A percentile compares a stretch with the other conserved stretches of the same genome.
Evolutionary conservation across 1,140 invertebrate genomes (phyloP).

Genomic region (Epicauta chinensis): DNA sequence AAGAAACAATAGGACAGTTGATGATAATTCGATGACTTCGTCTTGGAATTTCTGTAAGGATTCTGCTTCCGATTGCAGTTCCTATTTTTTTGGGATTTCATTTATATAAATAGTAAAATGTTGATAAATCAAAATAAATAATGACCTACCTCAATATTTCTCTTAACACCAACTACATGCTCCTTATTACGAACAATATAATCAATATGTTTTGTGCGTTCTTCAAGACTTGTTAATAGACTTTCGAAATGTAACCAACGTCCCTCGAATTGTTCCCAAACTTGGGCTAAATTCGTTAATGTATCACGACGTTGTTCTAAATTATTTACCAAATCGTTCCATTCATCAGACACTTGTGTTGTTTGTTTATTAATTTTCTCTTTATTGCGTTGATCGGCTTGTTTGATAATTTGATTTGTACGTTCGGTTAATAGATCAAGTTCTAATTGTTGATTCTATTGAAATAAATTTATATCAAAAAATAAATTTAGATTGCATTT

Average conservation of each 20-base stretch:
- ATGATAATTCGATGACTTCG: slow-evolving; percentile 49
- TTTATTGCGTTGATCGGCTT: slow-evolving; percentile 58
- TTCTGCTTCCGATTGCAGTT: slow-evolving; percentile 55
- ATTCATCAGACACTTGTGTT: slow-evolving; percentile 59
- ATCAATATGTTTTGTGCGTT: slow-evolving; percentile 69
- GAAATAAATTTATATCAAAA: background rate
- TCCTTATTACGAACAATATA: slow-evolving; percentile 62
- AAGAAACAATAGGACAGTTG: slow-evolving; percentile 52
- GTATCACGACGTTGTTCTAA: slow-evolving; percentile 59
- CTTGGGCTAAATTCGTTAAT: slow-evolving; percentile 58
- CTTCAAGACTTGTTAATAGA: slow-evolving; percentile 55
- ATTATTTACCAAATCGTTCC: slow-evolving; percentile 64
- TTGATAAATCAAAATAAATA: slow-evolving; percentile 12
- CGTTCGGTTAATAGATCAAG: slow-evolving; percentile 61
- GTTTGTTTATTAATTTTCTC: slow-evolving; percentile 56
- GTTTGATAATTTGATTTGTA: slow-evolving; percentile 54
- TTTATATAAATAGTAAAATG: too few relatives aligned
- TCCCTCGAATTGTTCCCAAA: slow-evolving; percentile 73
- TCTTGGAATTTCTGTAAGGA: slow-evolving; percentile 48
- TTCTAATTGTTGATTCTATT: slow-evolving; percentile 55
- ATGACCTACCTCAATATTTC: slow-evolving; percentile 59
- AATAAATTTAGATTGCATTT: background rate
- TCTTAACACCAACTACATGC: slow-evolving; percentile 62
- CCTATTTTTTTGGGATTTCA: too few relatives aligned
- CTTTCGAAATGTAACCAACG: slow-evolving; percentile 59